Percentiles rank a stretch among this genome's conserved stretches.
These are phyloP conservation scores for Melipona bicolor DNA, from an alignment of 2,888 invertebrate genomes.

Conservation along the genomic window DNA sequence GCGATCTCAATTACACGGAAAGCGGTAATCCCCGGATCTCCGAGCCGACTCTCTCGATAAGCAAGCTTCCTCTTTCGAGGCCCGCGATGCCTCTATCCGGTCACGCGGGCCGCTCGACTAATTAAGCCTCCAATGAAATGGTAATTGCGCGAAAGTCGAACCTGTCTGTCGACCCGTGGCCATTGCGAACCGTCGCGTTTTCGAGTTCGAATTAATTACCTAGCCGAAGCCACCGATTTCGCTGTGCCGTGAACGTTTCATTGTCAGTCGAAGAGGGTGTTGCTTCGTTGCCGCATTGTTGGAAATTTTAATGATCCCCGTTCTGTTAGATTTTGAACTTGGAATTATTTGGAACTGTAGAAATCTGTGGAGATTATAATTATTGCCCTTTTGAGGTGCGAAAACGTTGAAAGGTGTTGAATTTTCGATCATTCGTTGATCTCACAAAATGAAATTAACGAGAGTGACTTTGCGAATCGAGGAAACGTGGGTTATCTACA, in stretches of 20 bases:
- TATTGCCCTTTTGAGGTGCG: no score
- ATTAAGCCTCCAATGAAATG: constrained; percentile 65
- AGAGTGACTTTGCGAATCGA: no score
- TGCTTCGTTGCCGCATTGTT: neutral
- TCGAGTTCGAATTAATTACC: constrained; percentile 53
- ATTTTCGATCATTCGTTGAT: no score
- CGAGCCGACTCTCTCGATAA: constrained; percentile 36
- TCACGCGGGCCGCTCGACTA: constrained; percentile 51
- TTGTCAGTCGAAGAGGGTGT: neutral
- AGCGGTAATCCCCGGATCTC: constrained; percentile 26
- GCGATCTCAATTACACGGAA: constrained; percentile 46
- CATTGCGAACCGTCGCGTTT: constrained; percentile 24
- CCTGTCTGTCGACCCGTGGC: constrained; percentile 1
- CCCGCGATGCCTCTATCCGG: constrained; percentile 35
- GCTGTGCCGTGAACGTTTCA: neutral
- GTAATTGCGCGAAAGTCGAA: constrained; percentile 62
- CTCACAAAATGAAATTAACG: no score
- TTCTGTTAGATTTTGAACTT: neutral
- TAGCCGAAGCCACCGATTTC: constrained; percentile 16
- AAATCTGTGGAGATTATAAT: neutral
- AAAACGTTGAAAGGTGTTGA: no score
- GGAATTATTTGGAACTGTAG: neutral
- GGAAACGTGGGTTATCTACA: no score
- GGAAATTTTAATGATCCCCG: neutral
- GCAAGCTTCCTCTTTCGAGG: constrained; percentile 32